Conservation (phyloP, 2,797 vertebrate genomes). For the Rhincodon typus region DNA sequence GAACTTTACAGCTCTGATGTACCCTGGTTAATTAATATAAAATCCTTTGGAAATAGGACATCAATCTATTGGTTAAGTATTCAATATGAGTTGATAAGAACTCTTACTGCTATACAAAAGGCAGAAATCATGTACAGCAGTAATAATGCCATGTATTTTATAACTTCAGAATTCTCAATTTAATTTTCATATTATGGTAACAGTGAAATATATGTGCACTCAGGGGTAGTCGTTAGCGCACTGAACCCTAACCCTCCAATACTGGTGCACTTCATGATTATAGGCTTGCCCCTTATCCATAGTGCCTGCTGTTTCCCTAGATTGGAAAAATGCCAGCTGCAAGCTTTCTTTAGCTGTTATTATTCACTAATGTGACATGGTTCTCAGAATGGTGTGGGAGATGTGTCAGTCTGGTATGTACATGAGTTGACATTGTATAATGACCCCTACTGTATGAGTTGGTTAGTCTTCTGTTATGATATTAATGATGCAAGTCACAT, state of each 20-base stretch:
- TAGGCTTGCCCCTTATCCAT: neutral
- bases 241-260: neutral
- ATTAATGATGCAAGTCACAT: neutral
- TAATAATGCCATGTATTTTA: neutral
- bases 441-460: neutral
- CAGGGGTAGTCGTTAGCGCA: neutral
- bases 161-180: neutral
- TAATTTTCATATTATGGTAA: neutral
- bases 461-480: neutral
- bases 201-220: neutral
- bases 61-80: neutral
- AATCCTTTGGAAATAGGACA: neutral
- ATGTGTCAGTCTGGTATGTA: neutral
- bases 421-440: neutral
- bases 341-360: neutral
- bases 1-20: neutral
- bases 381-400: neutral
- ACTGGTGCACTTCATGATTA: neutral
- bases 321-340: neutral
- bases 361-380: neutral
- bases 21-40: slow-evolving; percentile 9
- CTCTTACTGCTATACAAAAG: neutral
- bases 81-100: neutral
- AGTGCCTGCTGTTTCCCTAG: neutral
- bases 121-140: neutral